Evolutionary conservation across 2,888 invertebrate genomes (phyloP).

Genomic region (Parnassius apollo): DNA sequence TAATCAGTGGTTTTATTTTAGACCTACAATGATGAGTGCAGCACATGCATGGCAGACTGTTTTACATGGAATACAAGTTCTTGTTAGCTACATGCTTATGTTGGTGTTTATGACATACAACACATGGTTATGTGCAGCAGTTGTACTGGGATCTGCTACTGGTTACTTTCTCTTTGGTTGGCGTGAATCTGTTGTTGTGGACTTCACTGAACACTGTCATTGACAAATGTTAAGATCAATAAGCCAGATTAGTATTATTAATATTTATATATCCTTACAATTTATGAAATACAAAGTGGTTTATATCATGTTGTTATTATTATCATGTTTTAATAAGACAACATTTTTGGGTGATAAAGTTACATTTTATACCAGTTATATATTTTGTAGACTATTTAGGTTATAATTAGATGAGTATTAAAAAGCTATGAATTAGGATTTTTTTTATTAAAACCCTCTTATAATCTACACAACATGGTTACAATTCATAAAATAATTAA

Average conservation of each 20-base stretch:
- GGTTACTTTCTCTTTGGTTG: constrained; percentile 98
- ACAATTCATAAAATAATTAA: not conserved
- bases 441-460: constrained; percentile 18
- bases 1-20: constrained; percentile 54
- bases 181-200: constrained; percentile 96
- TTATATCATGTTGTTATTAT: constrained; percentile 59
- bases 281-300: constrained; percentile 58
- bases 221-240: constrained; percentile 64
- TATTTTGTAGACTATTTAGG: constrained; percentile 55
- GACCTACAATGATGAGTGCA: constrained; percentile 90
- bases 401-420: constrained; percentile 45
- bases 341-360: constrained; percentile 45
- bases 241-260: constrained; percentile 53
- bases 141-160: constrained; percentile 92
- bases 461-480: not conserved
- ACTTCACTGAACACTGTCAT: constrained; percentile 98
- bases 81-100: constrained; percentile 96
- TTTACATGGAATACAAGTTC: constrained; percentile 93
- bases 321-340: constrained; percentile 68
- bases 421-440: constrained; percentile 35
- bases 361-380: constrained; percentile 68
- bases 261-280: constrained; percentile 51
- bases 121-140: constrained; percentile 94
- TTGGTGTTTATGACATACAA: constrained; percentile 99
- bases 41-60: constrained; percentile 93